Evolutionary conservation across 2,888 invertebrate genomes (phyloP), one percentile per base, ranked within the genome.

Genomic region (Entomobrya multifasciata): DNA sequence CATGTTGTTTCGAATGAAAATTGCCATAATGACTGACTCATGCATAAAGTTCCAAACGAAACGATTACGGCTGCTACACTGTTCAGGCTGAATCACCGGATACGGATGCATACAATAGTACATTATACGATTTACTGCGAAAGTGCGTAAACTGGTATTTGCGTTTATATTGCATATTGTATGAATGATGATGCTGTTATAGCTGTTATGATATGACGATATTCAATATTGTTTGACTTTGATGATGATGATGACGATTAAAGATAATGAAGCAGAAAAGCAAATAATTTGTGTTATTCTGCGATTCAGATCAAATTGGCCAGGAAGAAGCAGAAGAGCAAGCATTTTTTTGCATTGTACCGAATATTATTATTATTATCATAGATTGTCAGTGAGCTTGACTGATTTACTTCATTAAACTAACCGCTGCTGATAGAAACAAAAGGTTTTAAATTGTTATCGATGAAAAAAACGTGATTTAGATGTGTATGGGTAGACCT

Each of bases 21-120:
- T 62, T 41, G 22, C 27, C 36, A 41, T 36, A 49, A 11, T 79
- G 62, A 57, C 36, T 52, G 52, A 57, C 36, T 55, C 76, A 36
- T 41, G 25, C 65, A 20, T 5, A 20, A 47, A 72, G 0, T 47
- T 70, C 67, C 44, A 67, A 67, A 41, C 36, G 36, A 8, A 36
- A 36, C 36, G 36, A 8, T 36, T 36, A 8, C 41, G 17, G 44
- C 17, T 36, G 36, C 52, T 52, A 2, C 52, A 47, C 47, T n/a
- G n/a, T n/a, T n/a, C n/a, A n/a, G 47, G 25, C 70, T 70, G 70
- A 70, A 70, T 70, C 70, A 81, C 81, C 70, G 70, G 70, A 70
- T 70, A 25, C 72, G 81, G 57, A 70, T 70, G 41, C 70, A 55
- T 52, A 44, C 72, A 47, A 4, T 8, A 17, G 27, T 65, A 2